Evolutionary conservation across 2,888 invertebrate genomes (phyloP), one percentile per base, ranked within the genome.

Genomic region (Dione juno): DNA sequence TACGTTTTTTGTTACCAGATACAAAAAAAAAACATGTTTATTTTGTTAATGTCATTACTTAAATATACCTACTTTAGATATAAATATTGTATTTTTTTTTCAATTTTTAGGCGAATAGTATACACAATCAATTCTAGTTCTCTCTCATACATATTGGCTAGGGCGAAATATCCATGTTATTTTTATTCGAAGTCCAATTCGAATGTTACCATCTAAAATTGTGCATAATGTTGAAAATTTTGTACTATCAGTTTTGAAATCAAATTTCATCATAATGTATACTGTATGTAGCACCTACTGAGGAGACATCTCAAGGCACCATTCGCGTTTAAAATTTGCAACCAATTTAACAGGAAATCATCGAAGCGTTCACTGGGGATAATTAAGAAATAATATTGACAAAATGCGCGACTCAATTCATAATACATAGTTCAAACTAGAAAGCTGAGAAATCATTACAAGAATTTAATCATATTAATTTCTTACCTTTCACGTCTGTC

Each of bases 131-230:
- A 71, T 73, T 71, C 75, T 77, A 79, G 84, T 84, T 82, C 87
- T 76, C 81, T 6, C 1, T 40, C 87, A 82, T 88, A 88, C 86
- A 89, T 88, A 90, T 88, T 88, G 89, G 89, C 88, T 84, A 76
- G 76, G 68, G 21, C 66, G 64, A 48, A 40, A 19, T 16, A 14
- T 40, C 16, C 1, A 35, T 64, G 13, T 40, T 64, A 37, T 64
- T 64, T 50, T 50, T 64, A 37, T 64, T 64, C 50, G 64, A 61
- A 61, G 9, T 21, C 37, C 14, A 13, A 64, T 28, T 61, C 61
- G 64, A 50, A 64, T 37, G 10, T 19, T 64, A 64, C 37, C 64
- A 40, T 10, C 50, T 52, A 50, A 41, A 41, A 19, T 67, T 58
- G 45, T 59, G 50, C 41, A 41, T 59, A 45, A 61, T 59, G 52